Evolutionary conservation across 2,797 vertebrate species (phyloP).

Genomic region (Glyptemys insculpta): DNA sequence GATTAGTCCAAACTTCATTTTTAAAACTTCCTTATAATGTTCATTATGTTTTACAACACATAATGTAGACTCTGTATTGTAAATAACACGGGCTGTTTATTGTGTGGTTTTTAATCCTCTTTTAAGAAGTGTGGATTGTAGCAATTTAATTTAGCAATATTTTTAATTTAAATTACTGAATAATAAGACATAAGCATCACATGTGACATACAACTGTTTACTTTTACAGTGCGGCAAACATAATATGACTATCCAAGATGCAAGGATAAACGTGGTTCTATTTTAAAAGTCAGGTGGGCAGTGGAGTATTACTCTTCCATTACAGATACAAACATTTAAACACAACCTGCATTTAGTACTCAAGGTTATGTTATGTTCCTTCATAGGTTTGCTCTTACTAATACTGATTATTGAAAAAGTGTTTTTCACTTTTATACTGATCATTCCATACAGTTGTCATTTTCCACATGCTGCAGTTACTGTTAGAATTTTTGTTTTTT

Average conservation of each 20-base stretch:
- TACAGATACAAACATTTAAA: background rate
- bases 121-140: conserved; percentile 4
- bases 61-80: background rate
- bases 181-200: background rate
- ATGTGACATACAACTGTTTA: background rate
- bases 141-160: background rate
- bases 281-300: background rate
- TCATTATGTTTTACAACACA: background rate
- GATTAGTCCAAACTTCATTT: background rate
- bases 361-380: background rate
- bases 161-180: background rate
- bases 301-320: background rate
- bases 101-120: conserved; percentile 9
- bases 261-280: background rate
- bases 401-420: rapidly evolving
- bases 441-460: background rate
- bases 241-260: background rate
- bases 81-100: background rate
- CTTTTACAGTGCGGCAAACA: background rate
- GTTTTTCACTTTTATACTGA: background rate
- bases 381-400: background rate
- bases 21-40: background rate
- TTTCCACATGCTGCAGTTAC: background rate
- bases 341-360: background rate
- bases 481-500: background rate